Evolutionary conservation across 1,140 invertebrate genomes (phyloP).

Genomic region (Littorina saxatilis): DNA sequence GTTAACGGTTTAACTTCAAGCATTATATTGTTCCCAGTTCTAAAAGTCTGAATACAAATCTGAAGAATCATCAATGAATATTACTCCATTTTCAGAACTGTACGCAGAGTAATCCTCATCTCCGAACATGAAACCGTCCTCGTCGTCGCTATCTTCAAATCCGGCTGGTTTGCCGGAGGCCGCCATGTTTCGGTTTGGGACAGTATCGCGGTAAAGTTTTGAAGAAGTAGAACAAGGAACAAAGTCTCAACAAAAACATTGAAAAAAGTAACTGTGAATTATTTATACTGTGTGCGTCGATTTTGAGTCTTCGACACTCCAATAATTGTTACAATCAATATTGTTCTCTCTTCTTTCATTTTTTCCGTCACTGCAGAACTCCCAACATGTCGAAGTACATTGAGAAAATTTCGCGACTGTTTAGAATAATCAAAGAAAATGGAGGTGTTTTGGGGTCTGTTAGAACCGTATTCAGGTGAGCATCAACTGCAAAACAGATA

Average conservation of each 20-base stretch:
- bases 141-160: conserved; percentile 54
- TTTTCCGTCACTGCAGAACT: not conserved
- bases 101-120: conserved; percentile 36
- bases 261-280: no score
- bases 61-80: no score
- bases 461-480: conserved; percentile 86
- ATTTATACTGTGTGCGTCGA: no score
- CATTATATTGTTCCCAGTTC: no score
- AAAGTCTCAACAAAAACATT: no score
- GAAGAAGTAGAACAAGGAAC: no score
- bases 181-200: conserved; percentile 34
- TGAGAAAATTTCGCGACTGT: conserved; percentile 83
- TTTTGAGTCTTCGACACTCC: no score
- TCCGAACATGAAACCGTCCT: conserved; percentile 52
- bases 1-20: no score
- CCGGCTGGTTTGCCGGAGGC: conserved; percentile 55
- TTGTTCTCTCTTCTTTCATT: no score
- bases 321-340: no score
- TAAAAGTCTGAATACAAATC: no score
- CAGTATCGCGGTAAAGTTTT: conserved; percentile 17
- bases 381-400: conserved; percentile 81
- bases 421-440: conserved; percentile 84
- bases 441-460: conserved; percentile 85
- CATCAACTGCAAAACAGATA: not conserved
- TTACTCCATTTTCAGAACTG: no score